Evolutionary conservation across 1,140 invertebrate species (phyloP).

Genomic region (Papilio machaon): DNA sequence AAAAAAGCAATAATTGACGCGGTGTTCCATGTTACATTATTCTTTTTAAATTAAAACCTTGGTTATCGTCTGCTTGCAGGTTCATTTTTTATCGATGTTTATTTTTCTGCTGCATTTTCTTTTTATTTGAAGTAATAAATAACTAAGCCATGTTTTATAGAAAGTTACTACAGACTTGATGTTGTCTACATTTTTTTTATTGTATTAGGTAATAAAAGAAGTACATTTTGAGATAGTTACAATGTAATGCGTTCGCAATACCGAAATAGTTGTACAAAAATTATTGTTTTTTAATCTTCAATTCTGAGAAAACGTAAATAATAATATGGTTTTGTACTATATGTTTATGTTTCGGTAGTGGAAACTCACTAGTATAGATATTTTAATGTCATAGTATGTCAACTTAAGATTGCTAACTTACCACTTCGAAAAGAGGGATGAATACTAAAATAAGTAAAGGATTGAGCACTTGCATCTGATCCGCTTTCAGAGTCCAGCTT

Average conservation of each 20-base stretch:
- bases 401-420: conserved; percentile 46
- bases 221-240: too few relatives aligned
- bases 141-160: not conserved
- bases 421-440: conserved; percentile 90
- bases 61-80: not conserved
- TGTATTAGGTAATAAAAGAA: too few relatives aligned
- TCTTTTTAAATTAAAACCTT: not conserved
- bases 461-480: conserved; percentile 92
- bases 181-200: too few relatives aligned
- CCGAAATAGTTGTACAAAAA: too few relatives aligned
- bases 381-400: not conserved
- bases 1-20: not conserved
- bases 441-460: conserved; percentile 89
- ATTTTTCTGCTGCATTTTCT: not conserved
- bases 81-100: too few relatives aligned
- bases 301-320: too few relatives aligned
- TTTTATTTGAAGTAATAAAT: not conserved
- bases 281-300: too few relatives aligned
- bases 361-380: too few relatives aligned
- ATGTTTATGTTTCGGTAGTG: too few relatives aligned
- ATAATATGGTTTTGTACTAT: too few relatives aligned
- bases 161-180: too few relatives aligned
- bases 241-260: too few relatives aligned
- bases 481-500: conserved; percentile 86
- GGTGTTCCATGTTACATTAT: not conserved